phyloP scores from a whole-genome alignment of 2,888 invertebrate species.

The Ormyrus nitidulus region DNA sequence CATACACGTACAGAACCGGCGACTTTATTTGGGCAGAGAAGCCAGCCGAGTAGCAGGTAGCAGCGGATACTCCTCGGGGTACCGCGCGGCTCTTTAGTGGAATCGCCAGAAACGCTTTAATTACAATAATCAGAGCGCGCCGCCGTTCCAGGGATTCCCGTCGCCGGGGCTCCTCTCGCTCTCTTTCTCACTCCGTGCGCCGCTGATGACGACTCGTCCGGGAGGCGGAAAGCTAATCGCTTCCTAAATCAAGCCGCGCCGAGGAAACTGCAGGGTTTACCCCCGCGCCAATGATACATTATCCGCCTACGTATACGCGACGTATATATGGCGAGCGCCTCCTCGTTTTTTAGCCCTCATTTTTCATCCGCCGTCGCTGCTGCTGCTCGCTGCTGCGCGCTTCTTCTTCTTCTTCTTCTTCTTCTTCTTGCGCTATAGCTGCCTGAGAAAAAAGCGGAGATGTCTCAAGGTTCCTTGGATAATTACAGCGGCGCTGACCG shows the following conservation, averaged over 20 bases:
- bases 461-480: slow-evolving; percentile 46
- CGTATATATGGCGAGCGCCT: too few species aligned
- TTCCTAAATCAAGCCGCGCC: slow-evolving; percentile 61
- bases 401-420: too few species aligned
- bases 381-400: too few species aligned
- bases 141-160: slow-evolving; percentile 65
- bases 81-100: slow-evolving; percentile 44
- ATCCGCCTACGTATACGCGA: slow-evolving; percentile 37
- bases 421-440: not conserved
- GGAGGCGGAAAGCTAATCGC: slow-evolving; percentile 67
- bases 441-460: slow-evolving; percentile 23
- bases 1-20: not conserved
- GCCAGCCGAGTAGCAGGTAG: slow-evolving; percentile 39
- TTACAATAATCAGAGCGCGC: slow-evolving; percentile 72
- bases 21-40: slow-evolving; percentile 16
- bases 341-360: slow-evolving; percentile 26
- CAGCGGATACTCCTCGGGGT: not conserved
- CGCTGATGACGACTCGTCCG: slow-evolving; percentile 66
- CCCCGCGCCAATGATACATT: slow-evolving; percentile 46
- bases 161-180: not conserved
- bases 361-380: slow-evolving; percentile 45
- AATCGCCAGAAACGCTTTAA: slow-evolving; percentile 68
- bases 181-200: slow-evolving; percentile 26
- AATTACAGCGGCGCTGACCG: slow-evolving; percentile 45
- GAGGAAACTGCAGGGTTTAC: slow-evolving; percentile 35